phyloP scores from a whole-genome alignment of 2,888 invertebrate species.

The Leptinotarsa peninsularis region DNA sequence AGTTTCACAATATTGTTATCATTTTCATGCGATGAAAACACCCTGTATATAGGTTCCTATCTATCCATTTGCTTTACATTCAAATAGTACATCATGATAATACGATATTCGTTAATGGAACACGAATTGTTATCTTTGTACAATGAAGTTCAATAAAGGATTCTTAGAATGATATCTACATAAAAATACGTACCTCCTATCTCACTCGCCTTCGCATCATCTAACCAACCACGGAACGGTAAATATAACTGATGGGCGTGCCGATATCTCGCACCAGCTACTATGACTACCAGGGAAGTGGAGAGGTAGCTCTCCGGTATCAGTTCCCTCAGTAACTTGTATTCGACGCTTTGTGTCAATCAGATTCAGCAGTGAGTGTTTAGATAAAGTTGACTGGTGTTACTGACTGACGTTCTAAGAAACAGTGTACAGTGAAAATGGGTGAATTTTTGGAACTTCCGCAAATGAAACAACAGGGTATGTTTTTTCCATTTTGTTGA shows the following conservation, averaged over 20 bases:
- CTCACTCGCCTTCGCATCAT: background rate
- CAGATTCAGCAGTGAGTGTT: slow-evolving; percentile 29
- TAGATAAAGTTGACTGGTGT: background rate
- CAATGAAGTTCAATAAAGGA: slow-evolving; percentile 2
- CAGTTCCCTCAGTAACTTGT: slow-evolving; percentile 22
- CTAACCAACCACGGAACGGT: slow-evolving; percentile 16
- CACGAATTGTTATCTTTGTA: slow-evolving; percentile 11
- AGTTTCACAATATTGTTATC: too few species aligned
- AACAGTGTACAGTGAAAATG: slow-evolving; percentile 32
- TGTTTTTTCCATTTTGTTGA: slow-evolving; percentile 22
- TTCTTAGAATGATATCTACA: slow-evolving; percentile 12
- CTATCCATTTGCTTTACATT: background rate
- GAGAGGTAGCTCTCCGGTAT: slow-evolving; percentile 29
- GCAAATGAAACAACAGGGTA: slow-evolving; percentile 38
- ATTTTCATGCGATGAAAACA: background rate
- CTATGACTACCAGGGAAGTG: slow-evolving; percentile 32
- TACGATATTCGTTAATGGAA: slow-evolving; percentile 15
- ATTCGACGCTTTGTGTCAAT: slow-evolving; percentile 22
- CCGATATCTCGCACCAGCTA: slow-evolving; percentile 21
- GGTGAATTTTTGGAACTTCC: slow-evolving; percentile 36
- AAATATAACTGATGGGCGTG: slow-evolving; percentile 8
- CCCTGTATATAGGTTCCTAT: background rate
- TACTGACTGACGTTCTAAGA: background rate
- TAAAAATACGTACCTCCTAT: slow-evolving; percentile 20
- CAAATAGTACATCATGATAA: background rate